Evolutionary conservation across 2,888 invertebrate genomes (phyloP), one percentile per base, ranked within the genome.

Genomic region (Caenorhabditis virilis): DNA sequence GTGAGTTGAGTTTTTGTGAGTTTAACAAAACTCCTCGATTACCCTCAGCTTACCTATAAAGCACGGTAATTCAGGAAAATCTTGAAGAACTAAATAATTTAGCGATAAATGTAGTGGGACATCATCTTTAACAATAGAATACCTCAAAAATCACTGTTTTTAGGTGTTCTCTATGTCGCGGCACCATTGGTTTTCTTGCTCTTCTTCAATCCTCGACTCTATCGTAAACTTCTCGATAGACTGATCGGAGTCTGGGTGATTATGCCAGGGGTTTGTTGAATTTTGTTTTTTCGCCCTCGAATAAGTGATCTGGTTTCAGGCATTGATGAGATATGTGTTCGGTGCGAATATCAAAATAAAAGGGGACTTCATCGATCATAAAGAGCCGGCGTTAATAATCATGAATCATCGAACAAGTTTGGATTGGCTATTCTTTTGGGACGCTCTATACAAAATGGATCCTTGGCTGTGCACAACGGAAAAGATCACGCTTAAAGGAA

Each of bases 371-470:
- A 78, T 83, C 39, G 77, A 76, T 7, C 69, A 90, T 0, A 85
- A 88, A 70, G 91, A 91, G 80, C 89, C 89, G 26, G 88, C 90
- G 6, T 87, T 93, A 46, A 87, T 93, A 47, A 87, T 93, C 33
- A 90, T 92, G 89, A 93, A 93, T 84, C 93, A 93, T 84, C 87
- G 92, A 41, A 80, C 81, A 1, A 61, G 82, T 26, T 88, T 93
- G 15, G 93, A 93, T 84, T 93, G 93, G 93, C 90, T 92, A 82
- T 93, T 91, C 82, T 86, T 92, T 43, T 93, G 92, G 91, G 90
- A 90, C 52, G 90, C 89, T 5, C 87, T 91, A 80, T 91, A 90
- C 78, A 90, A 91, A 79, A 89, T 89, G 53, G 78, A 84, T 23
- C 81, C 84, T 77, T 85, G 87, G 85, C 85, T 85, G 74, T 76